Conservation (phyloP, 1,140 invertebrate species). For the Chlorops oryzae region DNA sequence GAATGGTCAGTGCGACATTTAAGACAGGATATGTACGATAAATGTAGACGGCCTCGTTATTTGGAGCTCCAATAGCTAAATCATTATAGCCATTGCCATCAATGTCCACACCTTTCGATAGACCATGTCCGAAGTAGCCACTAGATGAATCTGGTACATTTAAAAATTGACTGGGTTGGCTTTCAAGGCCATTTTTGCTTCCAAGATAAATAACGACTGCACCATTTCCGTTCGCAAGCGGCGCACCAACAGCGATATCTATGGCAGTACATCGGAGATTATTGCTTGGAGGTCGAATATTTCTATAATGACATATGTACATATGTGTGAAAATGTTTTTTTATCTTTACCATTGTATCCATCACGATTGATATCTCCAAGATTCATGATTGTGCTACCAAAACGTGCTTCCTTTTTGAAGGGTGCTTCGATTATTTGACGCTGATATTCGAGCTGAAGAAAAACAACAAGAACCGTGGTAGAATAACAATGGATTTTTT, state of each 20-base stretch:
- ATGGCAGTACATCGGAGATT: not conserved
- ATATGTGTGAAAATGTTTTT: too few species aligned
- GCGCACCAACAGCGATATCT: slow-evolving; percentile 58
- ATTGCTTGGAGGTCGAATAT: too few species aligned
- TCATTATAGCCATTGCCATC: slow-evolving; percentile 57
- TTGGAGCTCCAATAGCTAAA: slow-evolving; percentile 55
- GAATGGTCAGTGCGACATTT: slow-evolving; percentile 47
- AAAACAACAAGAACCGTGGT: not conserved
- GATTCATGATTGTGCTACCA: slow-evolving; percentile 2
- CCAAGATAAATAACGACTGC: slow-evolving; percentile 60
- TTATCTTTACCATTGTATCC: slow-evolving; percentile 9
- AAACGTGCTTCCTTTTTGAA: slow-evolving; percentile 2
- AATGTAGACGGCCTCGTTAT: slow-evolving; percentile 51
- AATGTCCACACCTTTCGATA: slow-evolving; percentile 56
- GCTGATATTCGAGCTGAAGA: slow-evolving; percentile 2
- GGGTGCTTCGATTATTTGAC: slow-evolving; percentile 1
- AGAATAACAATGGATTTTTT: too few species aligned
- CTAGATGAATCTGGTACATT: slow-evolving; percentile 25
- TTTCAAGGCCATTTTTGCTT: slow-evolving; percentile 49
- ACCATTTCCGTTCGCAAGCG: slow-evolving; percentile 54
- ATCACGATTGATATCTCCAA: slow-evolving; percentile 15
- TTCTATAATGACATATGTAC: too few species aligned
- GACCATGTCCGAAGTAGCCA: slow-evolving; percentile 50
- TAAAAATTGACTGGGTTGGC: slow-evolving; percentile 46
- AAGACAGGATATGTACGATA: slow-evolving; percentile 53